A percentile compares a stretch with the other conserved stretches of the same genome.
Evolutionary conservation across 2,888 invertebrate genomes (phyloP).

Genomic region (Lobophora halterata): DNA sequence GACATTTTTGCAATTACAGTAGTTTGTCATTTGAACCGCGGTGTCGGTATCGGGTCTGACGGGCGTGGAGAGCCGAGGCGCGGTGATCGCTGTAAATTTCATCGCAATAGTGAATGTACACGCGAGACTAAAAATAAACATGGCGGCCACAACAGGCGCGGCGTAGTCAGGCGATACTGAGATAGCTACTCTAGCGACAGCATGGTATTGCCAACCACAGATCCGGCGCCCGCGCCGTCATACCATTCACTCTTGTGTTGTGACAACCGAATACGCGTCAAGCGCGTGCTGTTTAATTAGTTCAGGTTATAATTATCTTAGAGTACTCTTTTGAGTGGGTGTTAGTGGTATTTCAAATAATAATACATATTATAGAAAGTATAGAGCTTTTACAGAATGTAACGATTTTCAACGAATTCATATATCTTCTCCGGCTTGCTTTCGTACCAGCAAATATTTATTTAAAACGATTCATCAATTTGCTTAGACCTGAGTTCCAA

Average conservation of each 20-base stretch:
- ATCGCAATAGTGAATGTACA: conserved; percentile 71
- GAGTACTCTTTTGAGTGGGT: conserved; percentile 42
- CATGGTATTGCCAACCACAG: conserved; percentile 50
- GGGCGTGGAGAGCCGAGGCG: conserved; percentile 53
- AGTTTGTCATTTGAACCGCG: conserved; percentile 66
- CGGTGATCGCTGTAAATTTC: conserved; percentile 69
- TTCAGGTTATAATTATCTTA: conserved; percentile 50
- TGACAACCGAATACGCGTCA: conserved; percentile 56
- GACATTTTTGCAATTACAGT: conserved; percentile 72
- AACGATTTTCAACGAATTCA: too few species aligned
- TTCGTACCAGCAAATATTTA: too few species aligned
- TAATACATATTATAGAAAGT: too few species aligned
- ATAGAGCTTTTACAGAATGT: too few species aligned
- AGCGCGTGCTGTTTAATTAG: conserved; percentile 54
- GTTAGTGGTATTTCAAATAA: conserved; percentile 12
- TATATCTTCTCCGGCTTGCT: too few species aligned
- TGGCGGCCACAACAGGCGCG: conserved; percentile 63
- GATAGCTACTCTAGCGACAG: conserved; percentile 64
- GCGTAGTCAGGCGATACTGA: conserved; percentile 68
- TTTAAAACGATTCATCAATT: conserved; percentile 22
- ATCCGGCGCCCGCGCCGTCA: conserved; percentile 41
- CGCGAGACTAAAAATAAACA: conserved; percentile 74
- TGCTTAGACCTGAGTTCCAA: conserved; percentile 48
- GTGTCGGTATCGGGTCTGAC: conserved; percentile 61
- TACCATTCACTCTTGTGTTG: conserved; percentile 51